Conservation (phyloP, 2,888 invertebrate genomes). For the Scrobipalpa costella region DNA sequence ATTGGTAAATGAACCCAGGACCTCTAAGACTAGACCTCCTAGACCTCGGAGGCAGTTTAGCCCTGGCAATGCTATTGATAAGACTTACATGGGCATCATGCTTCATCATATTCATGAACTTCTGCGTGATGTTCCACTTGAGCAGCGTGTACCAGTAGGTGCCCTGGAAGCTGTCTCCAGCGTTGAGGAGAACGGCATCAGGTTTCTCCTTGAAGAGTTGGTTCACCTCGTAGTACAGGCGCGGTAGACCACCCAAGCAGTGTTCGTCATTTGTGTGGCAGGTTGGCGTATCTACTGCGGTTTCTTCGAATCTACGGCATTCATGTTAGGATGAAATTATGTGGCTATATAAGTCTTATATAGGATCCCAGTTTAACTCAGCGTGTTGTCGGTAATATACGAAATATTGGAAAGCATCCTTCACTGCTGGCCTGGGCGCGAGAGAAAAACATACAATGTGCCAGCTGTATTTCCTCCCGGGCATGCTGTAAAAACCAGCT, state of each 20-base stretch:
- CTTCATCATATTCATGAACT: slow-evolving; percentile 87
- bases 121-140: slow-evolving; percentile 87
- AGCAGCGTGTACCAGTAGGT: slow-evolving; percentile 90
- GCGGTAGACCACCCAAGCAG: slow-evolving; percentile 87
- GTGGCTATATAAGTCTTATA: too few relatives aligned
- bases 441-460: too few relatives aligned
- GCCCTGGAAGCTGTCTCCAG: slow-evolving; percentile 92
- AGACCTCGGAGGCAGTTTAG: too few relatives aligned
- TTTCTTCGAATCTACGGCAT: slow-evolving; percentile 82
- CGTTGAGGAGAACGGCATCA: slow-evolving; percentile 87
- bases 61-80: slow-evolving; percentile 21
- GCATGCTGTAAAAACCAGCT: too few relatives aligned
- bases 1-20: too few relatives aligned
- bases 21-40: too few relatives aligned
- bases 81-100: slow-evolving; percentile 88
- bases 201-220: slow-evolving; percentile 71
- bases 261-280: slow-evolving; percentile 77
- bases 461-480: too few relatives aligned
- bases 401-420: too few relatives aligned
- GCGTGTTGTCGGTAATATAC: too few relatives aligned
- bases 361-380: too few relatives aligned
- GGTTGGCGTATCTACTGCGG: slow-evolving; percentile 76
- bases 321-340: too few relatives aligned
- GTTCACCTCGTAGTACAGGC: slow-evolving; percentile 81
- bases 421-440: too few relatives aligned